These are phyloP conservation scores for Vulpes vulpes DNA, from an alignment of 2,113 vertebrate species.

Conservation along the genomic window DNA sequence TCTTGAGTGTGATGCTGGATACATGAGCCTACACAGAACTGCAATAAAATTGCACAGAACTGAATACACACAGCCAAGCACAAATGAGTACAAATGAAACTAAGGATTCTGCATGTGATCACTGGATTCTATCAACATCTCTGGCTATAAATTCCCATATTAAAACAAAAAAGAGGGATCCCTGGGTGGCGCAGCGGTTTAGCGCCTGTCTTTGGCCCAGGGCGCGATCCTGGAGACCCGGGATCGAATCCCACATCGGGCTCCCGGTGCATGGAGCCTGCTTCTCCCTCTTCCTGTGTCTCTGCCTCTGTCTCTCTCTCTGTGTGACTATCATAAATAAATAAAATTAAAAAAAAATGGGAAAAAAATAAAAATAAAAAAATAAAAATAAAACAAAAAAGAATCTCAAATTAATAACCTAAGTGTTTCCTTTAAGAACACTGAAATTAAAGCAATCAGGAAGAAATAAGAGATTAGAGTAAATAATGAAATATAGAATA, in stretches of 20 bases:
- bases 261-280: too few species aligned
- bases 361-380: too few species aligned
- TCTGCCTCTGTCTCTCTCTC: too few species aligned
- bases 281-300: too few species aligned
- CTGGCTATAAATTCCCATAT: neutral
- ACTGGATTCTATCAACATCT: neutral
- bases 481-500: neutral
- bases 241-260: too few species aligned
- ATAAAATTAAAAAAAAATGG: too few species aligned
- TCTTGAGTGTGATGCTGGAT: neutral
- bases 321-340: too few species aligned
- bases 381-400: neutral
- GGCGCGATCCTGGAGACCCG: too few species aligned
- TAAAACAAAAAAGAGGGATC: neutral
- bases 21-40: neutral
- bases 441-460: neutral
- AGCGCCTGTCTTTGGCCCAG: too few species aligned
- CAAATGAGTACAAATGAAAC: neutral
- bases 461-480: neutral
- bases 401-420: neutral
- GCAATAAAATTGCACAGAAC: neutral
- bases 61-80: neutral
- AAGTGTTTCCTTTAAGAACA: neutral
- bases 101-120: neutral
- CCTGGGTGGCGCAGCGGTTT: too few species aligned